Evolutionary conservation across 2,797 vertebrate genomes (phyloP), one percentile per base, ranked within the genome.

Genomic region (Pipistrellus pipistrellus): DNA sequence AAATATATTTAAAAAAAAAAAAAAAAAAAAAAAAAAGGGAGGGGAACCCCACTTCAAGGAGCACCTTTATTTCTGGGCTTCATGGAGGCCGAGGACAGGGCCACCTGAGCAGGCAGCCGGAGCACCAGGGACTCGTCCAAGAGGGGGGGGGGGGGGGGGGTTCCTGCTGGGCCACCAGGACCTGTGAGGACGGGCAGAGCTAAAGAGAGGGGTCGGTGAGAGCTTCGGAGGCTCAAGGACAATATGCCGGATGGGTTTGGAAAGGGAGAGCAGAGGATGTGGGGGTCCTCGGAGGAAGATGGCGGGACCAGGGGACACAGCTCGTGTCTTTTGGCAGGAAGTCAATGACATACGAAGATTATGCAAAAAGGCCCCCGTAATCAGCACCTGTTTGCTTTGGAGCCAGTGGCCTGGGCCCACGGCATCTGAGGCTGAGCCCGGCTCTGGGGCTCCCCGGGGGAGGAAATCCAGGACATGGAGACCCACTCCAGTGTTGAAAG

Each of bases 321-420:
- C 55, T 88, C 90, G 71, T 51, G 38, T 72, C 94, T 95, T 73
- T 94, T 91, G 94, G 89, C 88, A 81, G 35, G 95, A 97, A 97
- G 95, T 93, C 90, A 96, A 71, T 69, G 72, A 82, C 93, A 95
- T 80, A 93, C 91, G 90, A 59, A 93, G 91, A 85, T 72, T 73
- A 92, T 90, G 77, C 91, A 91, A 90, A 90, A 96, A 96, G 93
- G 73, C 85, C 87, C 23, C 18, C 14, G 77, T 95, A 85, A 95
- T 96, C 62, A 27, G 95, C 95, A 97, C 96, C 96, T 96, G 96
- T 86, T 94, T 91, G 30, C 66, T 94, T 21, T 69, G 95, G 93
- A 97, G 85, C 46, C 82, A 80, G 93, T 0, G 30, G 20, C 66
- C n/a, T 0, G 35, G 81, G 68, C 41, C 57, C 23, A 17, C 13